Evolutionary conservation across 2,113 vertebrate genomes (phyloP).

Genomic region (Neogobius melanostomus): DNA sequence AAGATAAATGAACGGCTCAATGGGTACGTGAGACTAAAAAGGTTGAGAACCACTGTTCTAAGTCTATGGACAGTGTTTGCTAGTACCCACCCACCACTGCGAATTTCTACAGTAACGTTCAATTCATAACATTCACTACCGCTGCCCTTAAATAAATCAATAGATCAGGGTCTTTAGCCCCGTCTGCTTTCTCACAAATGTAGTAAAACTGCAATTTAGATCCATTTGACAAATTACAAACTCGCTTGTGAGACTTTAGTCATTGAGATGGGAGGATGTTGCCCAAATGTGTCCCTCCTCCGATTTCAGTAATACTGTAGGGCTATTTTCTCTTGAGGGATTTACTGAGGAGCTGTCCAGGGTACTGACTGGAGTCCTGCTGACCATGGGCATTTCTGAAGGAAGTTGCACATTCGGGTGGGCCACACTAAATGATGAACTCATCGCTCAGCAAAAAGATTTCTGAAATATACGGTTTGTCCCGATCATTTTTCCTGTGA

Average conservation of each 20-base stretch:
- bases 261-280: neutral
- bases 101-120: too few relatives aligned
- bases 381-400: neutral
- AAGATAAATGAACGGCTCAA: too few relatives aligned
- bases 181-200: too few relatives aligned
- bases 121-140: too few relatives aligned
- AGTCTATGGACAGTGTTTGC: too few relatives aligned
- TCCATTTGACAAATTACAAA: too few relatives aligned
- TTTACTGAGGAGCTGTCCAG: conserved; percentile 56
- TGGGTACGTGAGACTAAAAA: too few relatives aligned
- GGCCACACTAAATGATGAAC: conserved; percentile 1
- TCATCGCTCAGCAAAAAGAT: conserved; percentile 33
- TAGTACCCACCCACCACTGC: too few relatives aligned
- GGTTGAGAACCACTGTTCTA: too few relatives aligned
- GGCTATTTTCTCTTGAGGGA: neutral
- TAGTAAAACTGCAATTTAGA: too few relatives aligned
- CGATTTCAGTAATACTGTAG: neutral
- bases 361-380: conserved; percentile 43
- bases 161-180: too few relatives aligned
- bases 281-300: neutral
- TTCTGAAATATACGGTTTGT: conserved; percentile 29
- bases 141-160: too few relatives aligned
- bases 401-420: neutral
- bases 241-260: neutral
- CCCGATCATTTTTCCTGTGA: conserved; percentile 30